phyloP scores from a whole-genome alignment of 2,113 vertebrate species.

The Cryptotis parvus region DNA sequence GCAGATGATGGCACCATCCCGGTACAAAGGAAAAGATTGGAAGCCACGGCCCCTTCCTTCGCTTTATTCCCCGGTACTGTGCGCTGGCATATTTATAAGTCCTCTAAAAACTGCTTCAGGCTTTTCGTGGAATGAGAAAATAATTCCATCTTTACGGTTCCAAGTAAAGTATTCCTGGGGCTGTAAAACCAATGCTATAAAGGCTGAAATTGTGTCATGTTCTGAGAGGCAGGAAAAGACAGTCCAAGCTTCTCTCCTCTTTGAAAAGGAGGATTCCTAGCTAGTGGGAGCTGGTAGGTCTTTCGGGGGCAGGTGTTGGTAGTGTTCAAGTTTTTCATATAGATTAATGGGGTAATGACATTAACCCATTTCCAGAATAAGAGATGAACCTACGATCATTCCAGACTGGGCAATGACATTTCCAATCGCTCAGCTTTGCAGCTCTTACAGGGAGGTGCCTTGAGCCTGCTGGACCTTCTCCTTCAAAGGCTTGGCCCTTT shows the following conservation, averaged over 20 bases:
- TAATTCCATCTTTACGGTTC: conserved; percentile 64
- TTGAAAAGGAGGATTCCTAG: neutral
- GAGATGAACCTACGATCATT: neutral
- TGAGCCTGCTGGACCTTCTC: no score
- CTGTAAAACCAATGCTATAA: conserved; percentile 17
- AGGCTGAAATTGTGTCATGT: neutral
- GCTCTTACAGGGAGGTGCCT: neutral
- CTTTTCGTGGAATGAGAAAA: conserved; percentile 72
- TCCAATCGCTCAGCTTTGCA: conserved; percentile 25
- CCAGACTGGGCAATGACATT: neutral
- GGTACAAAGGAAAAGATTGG: neutral
- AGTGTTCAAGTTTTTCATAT: neutral
- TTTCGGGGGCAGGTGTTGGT: neutral
- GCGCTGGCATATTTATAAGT: conserved; percentile 37
- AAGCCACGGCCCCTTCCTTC: neutral
- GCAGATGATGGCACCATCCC: neutral
- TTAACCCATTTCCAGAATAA: neutral
- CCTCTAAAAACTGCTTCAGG: conserved; percentile 49
- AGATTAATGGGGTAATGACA: neutral
- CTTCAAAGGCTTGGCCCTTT: neutral
- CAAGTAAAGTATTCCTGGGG: conserved; percentile 51
- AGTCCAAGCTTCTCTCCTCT: neutral
- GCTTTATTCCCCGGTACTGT: neutral
- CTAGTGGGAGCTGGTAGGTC: neutral
- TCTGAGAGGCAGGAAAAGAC: conserved; percentile 29